Conservation (phyloP, 1,140 invertebrate genomes). For the Lasioglossum albipes region DNA sequence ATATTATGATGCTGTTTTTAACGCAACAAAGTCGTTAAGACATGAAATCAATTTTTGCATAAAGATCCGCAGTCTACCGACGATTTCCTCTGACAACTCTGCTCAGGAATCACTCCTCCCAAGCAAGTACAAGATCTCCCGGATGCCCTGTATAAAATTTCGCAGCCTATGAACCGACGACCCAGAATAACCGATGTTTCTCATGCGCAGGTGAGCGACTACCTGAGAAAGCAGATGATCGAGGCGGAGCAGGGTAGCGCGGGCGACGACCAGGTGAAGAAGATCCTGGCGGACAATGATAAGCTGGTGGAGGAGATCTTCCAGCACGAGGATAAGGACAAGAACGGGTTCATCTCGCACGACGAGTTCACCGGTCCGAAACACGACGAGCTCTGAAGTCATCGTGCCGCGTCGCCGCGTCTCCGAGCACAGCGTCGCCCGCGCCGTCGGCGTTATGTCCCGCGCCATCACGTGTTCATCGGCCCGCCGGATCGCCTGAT, state of each 20-base stretch:
- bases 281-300: constrained; percentile 93
- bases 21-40: no score
- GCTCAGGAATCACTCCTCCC: no score
- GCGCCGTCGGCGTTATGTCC: constrained; percentile 40
- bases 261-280: constrained; percentile 88
- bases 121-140: no score
- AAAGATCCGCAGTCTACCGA: no score
- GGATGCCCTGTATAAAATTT: no score
- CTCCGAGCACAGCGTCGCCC: constrained; percentile 47
- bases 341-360: constrained; percentile 96
- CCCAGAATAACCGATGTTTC: neutral
- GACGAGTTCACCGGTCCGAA: constrained; percentile 98
- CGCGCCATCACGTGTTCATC: constrained; percentile 62
- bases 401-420: constrained; percentile 45
- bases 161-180: no score
- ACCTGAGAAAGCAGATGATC: constrained; percentile 94
- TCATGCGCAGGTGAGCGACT: constrained; percentile 88
- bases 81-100: no score
- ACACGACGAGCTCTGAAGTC: constrained; percentile 94
- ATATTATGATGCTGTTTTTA: no score
- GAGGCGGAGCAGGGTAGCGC: constrained; percentile 84
- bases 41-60: no score
- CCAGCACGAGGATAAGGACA: constrained; percentile 97
- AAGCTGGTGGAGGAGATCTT: constrained; percentile 97
- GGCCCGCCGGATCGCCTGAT: constrained; percentile 50